Evolutionary conservation across 2,113 vertebrate genomes (phyloP).

Genomic region (Callipepla californica): DNA sequence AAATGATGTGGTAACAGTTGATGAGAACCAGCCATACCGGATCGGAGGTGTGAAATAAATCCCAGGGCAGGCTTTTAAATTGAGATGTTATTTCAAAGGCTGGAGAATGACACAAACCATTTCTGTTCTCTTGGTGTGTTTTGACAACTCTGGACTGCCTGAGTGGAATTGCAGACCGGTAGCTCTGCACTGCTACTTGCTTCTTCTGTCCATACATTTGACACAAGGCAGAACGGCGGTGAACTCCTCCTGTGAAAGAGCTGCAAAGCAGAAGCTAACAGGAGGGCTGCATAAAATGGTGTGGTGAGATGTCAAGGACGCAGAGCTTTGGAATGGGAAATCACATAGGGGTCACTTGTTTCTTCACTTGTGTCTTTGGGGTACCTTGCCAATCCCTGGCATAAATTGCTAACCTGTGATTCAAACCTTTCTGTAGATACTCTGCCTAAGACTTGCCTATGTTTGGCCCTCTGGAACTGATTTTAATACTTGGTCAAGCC

Average conservation of each 20-base stretch:
- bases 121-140: background rate
- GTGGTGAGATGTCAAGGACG: background rate
- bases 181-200: background rate
- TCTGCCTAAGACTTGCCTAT: background rate
- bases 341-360: background rate
- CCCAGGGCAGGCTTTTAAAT: background rate
- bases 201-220: background rate
- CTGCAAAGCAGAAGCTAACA: background rate
- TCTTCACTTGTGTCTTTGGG: background rate
- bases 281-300: background rate
- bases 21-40: conserved; percentile 4
- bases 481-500: background rate
- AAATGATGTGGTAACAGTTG: conserved; percentile 21
- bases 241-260: background rate
- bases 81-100: background rate
- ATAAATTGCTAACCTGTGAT: background rate
- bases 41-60: conserved; percentile 38
- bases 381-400: background rate
- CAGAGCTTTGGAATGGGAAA: background rate
- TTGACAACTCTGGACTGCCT: background rate
- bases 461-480: background rate
- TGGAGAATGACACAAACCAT: background rate
- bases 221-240: background rate
- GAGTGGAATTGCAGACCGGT: background rate
- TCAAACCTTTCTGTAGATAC: background rate